Evolutionary conservation across 2,888 invertebrate species (phyloP).

Genomic region (Pristionchus japonicus): DNA sequence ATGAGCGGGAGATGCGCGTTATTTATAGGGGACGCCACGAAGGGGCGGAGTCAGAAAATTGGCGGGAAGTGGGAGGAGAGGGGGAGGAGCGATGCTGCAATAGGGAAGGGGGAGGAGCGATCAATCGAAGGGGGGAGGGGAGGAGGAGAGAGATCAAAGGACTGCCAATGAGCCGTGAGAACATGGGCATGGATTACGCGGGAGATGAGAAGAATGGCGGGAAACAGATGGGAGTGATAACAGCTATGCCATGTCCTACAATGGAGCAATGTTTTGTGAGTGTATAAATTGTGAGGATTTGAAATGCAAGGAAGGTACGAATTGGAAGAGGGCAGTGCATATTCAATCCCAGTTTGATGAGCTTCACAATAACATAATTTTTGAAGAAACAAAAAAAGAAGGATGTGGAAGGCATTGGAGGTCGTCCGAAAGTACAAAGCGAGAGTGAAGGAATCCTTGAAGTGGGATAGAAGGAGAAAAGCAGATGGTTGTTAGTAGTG

Average conservation of each 20-base stretch:
- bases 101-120: not conserved
- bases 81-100: slow-evolving; percentile 11
- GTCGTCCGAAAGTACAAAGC: not conserved
- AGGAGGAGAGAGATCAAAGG: not conserved
- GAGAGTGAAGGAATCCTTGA: not conserved
- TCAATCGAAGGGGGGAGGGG: slow-evolving; percentile 12
- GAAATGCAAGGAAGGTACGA: too few relatives aligned
- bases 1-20: not conserved
- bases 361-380: too few relatives aligned
- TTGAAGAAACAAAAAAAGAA: not conserved
- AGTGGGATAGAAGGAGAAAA: not conserved
- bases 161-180: not conserved
- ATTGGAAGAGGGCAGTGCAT: too few relatives aligned
- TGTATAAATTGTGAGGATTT: too few relatives aligned
- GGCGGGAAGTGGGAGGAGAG: not conserved
- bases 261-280: too few relatives aligned
- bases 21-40: not conserved
- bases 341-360: too few relatives aligned
- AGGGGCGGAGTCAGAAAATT: slow-evolving; percentile 22
- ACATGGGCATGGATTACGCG: not conserved
- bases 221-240: not conserved
- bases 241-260: too few relatives aligned
- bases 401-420: not conserved
- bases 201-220: not conserved
- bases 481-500: not conserved